phyloP scores from a whole-genome alignment of 1,140 invertebrate genomes.

The Eubasilissa regina region DNA sequence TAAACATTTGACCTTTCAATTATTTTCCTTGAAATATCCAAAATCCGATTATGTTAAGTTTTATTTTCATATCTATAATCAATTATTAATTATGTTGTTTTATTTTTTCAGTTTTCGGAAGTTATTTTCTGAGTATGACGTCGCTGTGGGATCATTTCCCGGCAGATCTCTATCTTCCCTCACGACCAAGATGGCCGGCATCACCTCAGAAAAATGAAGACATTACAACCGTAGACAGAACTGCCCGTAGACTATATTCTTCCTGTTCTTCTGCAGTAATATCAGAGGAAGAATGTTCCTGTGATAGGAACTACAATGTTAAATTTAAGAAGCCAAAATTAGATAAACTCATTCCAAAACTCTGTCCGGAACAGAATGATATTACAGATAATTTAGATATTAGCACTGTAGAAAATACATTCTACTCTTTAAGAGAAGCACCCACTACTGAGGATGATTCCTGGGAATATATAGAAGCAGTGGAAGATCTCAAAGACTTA shows the following conservation, averaged over 20 bases:
- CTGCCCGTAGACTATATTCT: conserved; percentile 12
- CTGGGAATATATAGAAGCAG: conserved; percentile 11
- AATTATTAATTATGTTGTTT: conserved; percentile 21
- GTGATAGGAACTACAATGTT: conserved; percentile 39
- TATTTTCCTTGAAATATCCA: too few species aligned
- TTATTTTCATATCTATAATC: background rate
- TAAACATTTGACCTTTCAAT: too few species aligned
- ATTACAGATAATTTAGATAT: background rate
- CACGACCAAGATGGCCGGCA: conserved; percentile 64
- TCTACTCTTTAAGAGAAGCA: background rate
- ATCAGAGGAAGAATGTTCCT: conserved; percentile 57
- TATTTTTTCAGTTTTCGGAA: conserved; percentile 71
- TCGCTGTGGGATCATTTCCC: conserved; percentile 70
- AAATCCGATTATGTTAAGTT: too few species aligned
- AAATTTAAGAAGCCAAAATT: conserved; percentile 46
- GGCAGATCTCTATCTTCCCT: conserved; percentile 67
- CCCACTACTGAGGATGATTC: conserved; percentile 6
- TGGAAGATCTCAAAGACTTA: background rate
- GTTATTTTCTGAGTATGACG: conserved; percentile 73
- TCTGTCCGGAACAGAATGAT: conserved; percentile 30
- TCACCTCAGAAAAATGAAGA: conserved; percentile 60
- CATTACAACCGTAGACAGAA: background rate
- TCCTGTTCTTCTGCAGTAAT: conserved; percentile 53
- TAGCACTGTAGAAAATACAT: conserved; percentile 28
- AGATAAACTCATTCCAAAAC: conserved; percentile 11